These are phyloP conservation scores for Adela reaumurella DNA, from an alignment of 2,888 invertebrate species.

Conservation along the genomic window DNA sequence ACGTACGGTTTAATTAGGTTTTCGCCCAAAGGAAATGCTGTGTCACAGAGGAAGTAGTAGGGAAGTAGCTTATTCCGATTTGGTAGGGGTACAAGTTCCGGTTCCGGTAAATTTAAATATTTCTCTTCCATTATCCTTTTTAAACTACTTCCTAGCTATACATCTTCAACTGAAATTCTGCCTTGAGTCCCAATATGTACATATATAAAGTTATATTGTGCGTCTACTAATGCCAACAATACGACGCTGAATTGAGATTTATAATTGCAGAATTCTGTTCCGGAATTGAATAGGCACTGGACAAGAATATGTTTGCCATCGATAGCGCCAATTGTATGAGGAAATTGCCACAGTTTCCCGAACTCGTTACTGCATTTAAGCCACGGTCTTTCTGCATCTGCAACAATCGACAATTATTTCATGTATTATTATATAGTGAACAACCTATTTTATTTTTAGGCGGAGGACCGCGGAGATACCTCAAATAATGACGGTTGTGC, in stretches of 20 bases:
- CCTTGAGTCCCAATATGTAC: constrained; percentile 22
- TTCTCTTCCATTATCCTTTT: constrained; percentile 12
- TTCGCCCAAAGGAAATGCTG: constrained; percentile 1
- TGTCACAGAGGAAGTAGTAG: constrained; percentile 11
- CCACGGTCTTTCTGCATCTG: constrained; percentile 15
- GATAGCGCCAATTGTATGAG: constrained; percentile 16
- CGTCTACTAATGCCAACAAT: constrained; percentile 21
- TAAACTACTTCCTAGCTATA: constrained; percentile 17
- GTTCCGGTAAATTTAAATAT: constrained; percentile 11
- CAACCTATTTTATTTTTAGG: constrained; percentile 2
- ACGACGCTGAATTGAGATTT: constrained; percentile 20
- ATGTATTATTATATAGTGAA: constrained; percentile 2
- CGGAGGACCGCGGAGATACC: constrained; percentile 2
- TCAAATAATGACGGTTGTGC: background rate
- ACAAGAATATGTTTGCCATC: constrained; percentile 21
- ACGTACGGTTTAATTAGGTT: constrained; percentile 1
- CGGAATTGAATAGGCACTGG: constrained; percentile 15
- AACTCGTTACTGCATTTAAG: constrained; percentile 11
- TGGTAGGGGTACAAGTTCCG: constrained; percentile 8
- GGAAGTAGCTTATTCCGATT: constrained; percentile 11
- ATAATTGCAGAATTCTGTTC: constrained; percentile 19
- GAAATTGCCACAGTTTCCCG: constrained; percentile 17
- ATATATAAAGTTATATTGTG: constrained; percentile 18
- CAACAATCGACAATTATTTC: constrained; percentile 7
- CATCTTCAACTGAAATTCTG: constrained; percentile 20